phyloP scores from a whole-genome alignment of 2,113 vertebrate species.

The Macquaria australasica region DNA sequence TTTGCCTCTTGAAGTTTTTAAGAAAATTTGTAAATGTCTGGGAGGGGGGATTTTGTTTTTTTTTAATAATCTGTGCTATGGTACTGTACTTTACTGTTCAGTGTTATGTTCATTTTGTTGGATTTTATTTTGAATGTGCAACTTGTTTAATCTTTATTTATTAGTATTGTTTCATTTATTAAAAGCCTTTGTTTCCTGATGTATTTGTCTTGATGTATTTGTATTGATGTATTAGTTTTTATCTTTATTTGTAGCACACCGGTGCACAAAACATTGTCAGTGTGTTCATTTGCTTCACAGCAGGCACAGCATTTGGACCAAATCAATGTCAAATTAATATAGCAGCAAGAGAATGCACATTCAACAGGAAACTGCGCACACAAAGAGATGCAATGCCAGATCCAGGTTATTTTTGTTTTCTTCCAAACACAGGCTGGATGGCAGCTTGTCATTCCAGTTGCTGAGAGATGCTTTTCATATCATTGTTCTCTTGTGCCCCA shows the following conservation, averaged over 20 bases:
- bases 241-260: neutral
- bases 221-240: constrained; percentile 32
- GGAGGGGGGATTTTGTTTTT: constrained; percentile 32
- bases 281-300: constrained; percentile 5
- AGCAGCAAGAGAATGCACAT: constrained; percentile 18
- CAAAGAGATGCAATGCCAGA: constrained; percentile 21
- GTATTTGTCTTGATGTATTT: constrained; percentile 42
- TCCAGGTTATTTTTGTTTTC: constrained; percentile 58
- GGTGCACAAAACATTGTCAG: neutral
- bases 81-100: constrained; percentile 77
- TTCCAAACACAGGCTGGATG: constrained; percentile 32
- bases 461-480: constrained; percentile 58
- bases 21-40: constrained; percentile 83
- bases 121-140: constrained; percentile 81
- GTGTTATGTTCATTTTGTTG: constrained; percentile 74
- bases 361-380: neutral
- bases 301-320: neutral
- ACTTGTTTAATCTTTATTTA: constrained; percentile 84
- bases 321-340: constrained; percentile 21
- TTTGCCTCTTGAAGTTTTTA: constrained; percentile 84
- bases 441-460: constrained; percentile 52
- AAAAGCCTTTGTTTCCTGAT: constrained; percentile 78
- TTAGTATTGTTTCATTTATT: constrained; percentile 82
- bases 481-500: constrained; percentile 48
- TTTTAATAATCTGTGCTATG: constrained; percentile 73